Base-by-base conservation (phyloP, 2,797 vertebrate genomes). In the Acridotheres tristis region DNA sequence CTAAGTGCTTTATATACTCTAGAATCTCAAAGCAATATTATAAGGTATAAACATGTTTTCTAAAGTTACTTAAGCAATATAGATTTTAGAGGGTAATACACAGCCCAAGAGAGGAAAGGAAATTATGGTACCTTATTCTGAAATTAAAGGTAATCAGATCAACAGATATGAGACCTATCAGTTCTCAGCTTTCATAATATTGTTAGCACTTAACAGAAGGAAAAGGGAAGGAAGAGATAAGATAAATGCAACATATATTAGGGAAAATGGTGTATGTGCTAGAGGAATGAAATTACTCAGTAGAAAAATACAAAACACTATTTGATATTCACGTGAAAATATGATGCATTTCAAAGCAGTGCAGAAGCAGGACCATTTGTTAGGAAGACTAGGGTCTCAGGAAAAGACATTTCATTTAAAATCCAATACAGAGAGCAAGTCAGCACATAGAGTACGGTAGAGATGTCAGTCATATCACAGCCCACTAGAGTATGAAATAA, bases 131-230 rank as follows among this genome's bases (percentile, higher is more conserved):
- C 20, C 15, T 94, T 83, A 50, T 85, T 95, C 89, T 83, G 77
- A 93, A 96, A 94, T 94, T 67, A 95, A 95, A 91, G 51, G 66
- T 83, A 74, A 91, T 38, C n/a, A 85, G 66, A 94, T 93, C 62
- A 95, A 72, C 40, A 73, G 80, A 85, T 88, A 81, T 42, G n/a
- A 95, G 89, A 86, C 23, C 21, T 68, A 47, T 65, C 85, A 85
- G n/a, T 91, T 90, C 88, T 34, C 43, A 77, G 42, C 36, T 96
- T 93, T 95, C 42, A 53, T 83, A 90, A 53, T 48, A 47, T 76
- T 43, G 48, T 67, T 96, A 81, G 8, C 59, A 54, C 27, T 73
- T 91, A 77, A 30, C 11, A 53, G 51, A 53, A 77, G 36, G 43
- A 79, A 94, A 68, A n/a, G 43, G 16, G 21, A 75, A 80, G 58